Evolutionary conservation across 1,140 invertebrate genomes (phyloP).

Genomic region (Mizuhopecten yessoensis): DNA sequence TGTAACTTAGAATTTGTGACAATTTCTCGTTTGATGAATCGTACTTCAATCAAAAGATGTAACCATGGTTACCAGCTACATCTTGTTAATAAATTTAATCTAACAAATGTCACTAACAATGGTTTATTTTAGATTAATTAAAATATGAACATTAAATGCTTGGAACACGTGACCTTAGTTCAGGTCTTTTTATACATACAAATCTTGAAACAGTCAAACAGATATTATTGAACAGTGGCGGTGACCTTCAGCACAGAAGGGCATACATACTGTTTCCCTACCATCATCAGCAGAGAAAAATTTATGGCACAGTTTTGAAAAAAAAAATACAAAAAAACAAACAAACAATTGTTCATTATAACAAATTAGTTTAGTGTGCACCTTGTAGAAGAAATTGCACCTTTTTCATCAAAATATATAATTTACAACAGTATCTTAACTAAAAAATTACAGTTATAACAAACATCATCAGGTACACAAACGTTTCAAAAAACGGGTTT

Average conservation of each 20-base stretch:
- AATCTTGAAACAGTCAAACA: slow-evolving; percentile 41
- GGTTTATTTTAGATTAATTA: not conserved
- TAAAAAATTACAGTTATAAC: slow-evolving; percentile 51
- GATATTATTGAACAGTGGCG: slow-evolving; percentile 27
- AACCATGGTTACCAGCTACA: too few species aligned
- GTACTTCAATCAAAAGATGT: not conserved
- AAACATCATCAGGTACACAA: slow-evolving; percentile 30
- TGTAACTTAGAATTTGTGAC: slow-evolving; percentile 22
- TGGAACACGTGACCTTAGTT: slow-evolving; percentile 19
- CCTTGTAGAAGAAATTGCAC: slow-evolving; percentile 59
- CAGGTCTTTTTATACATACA: slow-evolving; percentile 44
- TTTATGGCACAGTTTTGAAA: slow-evolving; percentile 54
- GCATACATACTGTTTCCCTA: slow-evolving; percentile 43
- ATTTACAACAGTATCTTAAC: slow-evolving; percentile 63
- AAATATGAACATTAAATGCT: not conserved
- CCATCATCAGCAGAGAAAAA: slow-evolving; percentile 38
- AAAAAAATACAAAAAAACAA: slow-evolving; percentile 37
- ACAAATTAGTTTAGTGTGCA: slow-evolving; percentile 61
- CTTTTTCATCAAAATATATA: slow-evolving; percentile 65
- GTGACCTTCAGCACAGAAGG: slow-evolving; percentile 22
- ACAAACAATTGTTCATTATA: slow-evolving; percentile 54
- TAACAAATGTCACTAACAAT: not conserved
- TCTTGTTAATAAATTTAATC: too few species aligned
- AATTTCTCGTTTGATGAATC: not conserved
- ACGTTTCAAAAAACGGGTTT: too few species aligned